Conservation (phyloP, 2,888 invertebrate genomes). For the Tholera decimalis region DNA sequence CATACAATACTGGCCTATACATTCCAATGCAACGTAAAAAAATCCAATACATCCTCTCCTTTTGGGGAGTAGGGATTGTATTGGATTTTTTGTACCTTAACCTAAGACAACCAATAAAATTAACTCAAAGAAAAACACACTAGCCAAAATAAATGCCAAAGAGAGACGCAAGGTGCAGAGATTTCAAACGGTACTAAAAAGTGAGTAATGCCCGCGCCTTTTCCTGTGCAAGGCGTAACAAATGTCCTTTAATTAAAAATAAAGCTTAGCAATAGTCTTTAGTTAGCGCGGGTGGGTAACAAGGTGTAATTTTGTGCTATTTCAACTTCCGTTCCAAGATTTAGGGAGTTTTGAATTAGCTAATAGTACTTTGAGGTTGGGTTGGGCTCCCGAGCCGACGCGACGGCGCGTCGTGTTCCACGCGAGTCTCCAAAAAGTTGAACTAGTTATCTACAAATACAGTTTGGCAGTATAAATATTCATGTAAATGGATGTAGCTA, state of each 20-base stretch:
- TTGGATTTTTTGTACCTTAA: too few species aligned
- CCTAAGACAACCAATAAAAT: neutral
- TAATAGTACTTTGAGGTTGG: slow-evolving; percentile 10
- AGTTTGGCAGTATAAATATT: too few species aligned
- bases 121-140: slow-evolving; percentile 3
- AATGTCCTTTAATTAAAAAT: slow-evolving; percentile 54
- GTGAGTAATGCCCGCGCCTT: slow-evolving; percentile 26
- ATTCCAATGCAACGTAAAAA: too few species aligned
- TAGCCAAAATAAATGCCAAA: slow-evolving; percentile 11
- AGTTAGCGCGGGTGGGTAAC: neutral
- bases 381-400: too few species aligned
- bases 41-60: too few species aligned
- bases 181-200: slow-evolving; percentile 40
- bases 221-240: slow-evolving; percentile 27
- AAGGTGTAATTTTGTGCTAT: slow-evolving; percentile 32
- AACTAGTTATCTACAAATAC: too few species aligned
- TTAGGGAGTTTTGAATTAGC: slow-evolving; percentile 26
- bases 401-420: too few species aligned
- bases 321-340: slow-evolving; percentile 20
- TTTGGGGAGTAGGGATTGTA: too few species aligned
- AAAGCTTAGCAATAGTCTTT: slow-evolving; percentile 33
- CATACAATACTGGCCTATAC: too few species aligned
- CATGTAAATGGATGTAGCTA: too few species aligned
- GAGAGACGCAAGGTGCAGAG: slow-evolving; percentile 6
- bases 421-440: too few species aligned